Evolutionary conservation across 1,140 invertebrate species (phyloP).

Genomic region (Leptinotarsa lineolata): DNA sequence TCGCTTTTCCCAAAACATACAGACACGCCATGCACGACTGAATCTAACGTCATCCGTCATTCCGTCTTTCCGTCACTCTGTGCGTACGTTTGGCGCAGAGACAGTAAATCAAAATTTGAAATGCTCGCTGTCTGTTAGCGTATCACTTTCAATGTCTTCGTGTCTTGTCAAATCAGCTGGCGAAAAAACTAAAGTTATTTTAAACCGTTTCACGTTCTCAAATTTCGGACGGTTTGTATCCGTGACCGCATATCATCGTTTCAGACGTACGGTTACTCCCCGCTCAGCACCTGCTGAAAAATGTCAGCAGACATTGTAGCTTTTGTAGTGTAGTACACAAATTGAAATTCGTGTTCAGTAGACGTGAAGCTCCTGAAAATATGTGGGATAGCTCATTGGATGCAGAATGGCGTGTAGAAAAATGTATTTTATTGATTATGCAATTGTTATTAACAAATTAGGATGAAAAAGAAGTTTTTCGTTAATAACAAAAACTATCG

Average conservation of each 20-base stretch:
- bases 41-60: conserved; percentile 10
- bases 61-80: conserved; percentile 5
- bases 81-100: neutral
- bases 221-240: neutral
- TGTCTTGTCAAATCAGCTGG: conserved; percentile 25
- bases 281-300: conserved; percentile 1
- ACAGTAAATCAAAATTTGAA: conserved; percentile 25
- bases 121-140: conserved; percentile 21
- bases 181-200: conserved; percentile 20
- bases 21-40: neutral
- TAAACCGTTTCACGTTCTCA: conserved; percentile 4
- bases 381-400: too few relatives aligned
- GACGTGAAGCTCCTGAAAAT: too few relatives aligned
- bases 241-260: conserved; percentile 1
- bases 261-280: neutral
- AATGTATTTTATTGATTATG: too few relatives aligned
- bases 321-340: neutral
- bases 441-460: too few relatives aligned
- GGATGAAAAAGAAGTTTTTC: too few relatives aligned
- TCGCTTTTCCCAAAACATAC: neutral
- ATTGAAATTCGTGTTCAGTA: neutral
- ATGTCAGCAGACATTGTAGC: neutral
- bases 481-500: too few relatives aligned
- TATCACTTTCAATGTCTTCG: conserved; percentile 24
- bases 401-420: too few relatives aligned